Percentiles rank a stretch among this genome's conserved stretches.
These are phyloP conservation scores for Pachyramphus minor DNA, from an alignment of 2,113 vertebrate genomes.

Conservation along the genomic window DNA sequence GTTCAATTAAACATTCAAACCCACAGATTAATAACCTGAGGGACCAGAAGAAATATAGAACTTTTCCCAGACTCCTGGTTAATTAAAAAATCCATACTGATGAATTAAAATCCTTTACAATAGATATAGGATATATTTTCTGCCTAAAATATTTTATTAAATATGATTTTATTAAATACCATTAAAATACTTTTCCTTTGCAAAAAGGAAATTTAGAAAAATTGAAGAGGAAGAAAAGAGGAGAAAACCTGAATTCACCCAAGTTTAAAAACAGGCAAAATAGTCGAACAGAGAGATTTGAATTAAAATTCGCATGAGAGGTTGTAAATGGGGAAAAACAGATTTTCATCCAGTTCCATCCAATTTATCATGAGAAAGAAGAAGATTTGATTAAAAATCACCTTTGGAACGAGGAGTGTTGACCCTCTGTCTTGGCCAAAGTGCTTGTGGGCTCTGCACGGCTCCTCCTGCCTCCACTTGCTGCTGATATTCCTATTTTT, in stretches of 20 bases:
- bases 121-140: background rate
- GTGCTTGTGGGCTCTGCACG: background rate
- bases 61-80: background rate
- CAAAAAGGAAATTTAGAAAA: background rate
- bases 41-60: background rate
- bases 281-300: background rate
- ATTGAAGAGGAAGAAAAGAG: background rate
- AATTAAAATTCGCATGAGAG: background rate
- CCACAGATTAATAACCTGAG: background rate
- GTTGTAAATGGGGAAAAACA: background rate
- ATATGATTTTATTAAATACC: background rate
- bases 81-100: background rate
- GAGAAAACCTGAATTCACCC: background rate
- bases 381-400: background rate
- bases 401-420: background rate
- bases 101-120: background rate
- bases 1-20: background rate
- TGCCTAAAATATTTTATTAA: background rate
- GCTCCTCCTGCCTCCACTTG: background rate
- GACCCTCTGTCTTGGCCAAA: background rate
- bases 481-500: background rate
- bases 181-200: background rate
- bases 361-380: background rate
- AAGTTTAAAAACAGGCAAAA: background rate
- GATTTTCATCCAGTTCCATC: background rate